Base-by-base conservation (phyloP, 2,888 invertebrate genomes). In the Caenorhabditis panamensis region DNA sequence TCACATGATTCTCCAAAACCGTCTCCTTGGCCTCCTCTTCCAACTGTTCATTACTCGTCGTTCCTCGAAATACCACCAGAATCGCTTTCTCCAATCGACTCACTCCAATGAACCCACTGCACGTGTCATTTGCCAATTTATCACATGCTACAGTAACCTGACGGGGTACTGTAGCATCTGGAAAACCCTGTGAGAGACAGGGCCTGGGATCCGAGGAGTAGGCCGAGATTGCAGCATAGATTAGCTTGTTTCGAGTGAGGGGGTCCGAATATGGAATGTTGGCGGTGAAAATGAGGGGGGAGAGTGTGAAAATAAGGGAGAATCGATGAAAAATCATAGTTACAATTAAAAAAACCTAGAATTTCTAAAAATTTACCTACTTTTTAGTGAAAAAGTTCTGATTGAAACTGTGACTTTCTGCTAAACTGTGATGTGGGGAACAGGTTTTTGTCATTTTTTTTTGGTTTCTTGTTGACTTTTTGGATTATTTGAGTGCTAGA, bases 31-130 rank as follows among this genome's bases (percentile, higher is more conserved):
- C 77, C 59, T 86, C 86, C 11, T 77, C 26, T 18, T 76, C 16
- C 20, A 85, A 63, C 53, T 86, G 82, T 28, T 51, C 18, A 49
- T 78, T 22, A 36, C 64, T 53, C 49, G 68, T 75, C 0, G 84
- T 73, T 2, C 86, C 86, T 31, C 86, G 26, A 26, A 71, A 83
- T 8, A 82, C 78, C 24, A 86, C 56, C 36, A 85, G 56, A 53
- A 86, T 80, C 28, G 83, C 82, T 20, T 72, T 53, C 11, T 80
- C 82, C 13, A 56, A 37, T 49, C 73, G 62, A 54, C 63, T 63
- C 22, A 82, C 75, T 9, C 77, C 86, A 5, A 79, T 78, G 58
- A 68, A 83, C 18, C 81, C 86, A n/a, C 71, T 68, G 49, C 84
- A 85, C 37, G 47, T 67, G 41, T 67, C 69, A 0, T 16, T 36